Base-by-base conservation (phyloP, 1,140 invertebrate species). In the Manduca sexta region DNA sequence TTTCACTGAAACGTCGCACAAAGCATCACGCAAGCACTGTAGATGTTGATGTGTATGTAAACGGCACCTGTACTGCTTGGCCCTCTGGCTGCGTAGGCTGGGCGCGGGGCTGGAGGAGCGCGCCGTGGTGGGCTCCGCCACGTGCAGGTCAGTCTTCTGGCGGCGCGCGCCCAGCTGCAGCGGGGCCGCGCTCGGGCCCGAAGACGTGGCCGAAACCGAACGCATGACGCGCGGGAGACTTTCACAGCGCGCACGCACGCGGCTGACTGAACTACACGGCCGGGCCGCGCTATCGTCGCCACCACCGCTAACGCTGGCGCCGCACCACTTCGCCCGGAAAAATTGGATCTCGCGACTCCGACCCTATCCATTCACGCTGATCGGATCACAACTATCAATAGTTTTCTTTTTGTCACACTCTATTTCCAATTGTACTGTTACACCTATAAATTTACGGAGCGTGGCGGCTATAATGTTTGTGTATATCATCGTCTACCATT, bases 71-170 rank as follows among this genome's bases (percentile, higher is more conserved):
- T 86, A 86, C 54, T 84, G 82, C 53, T 85, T 84, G 10, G 84
- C 80, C 40, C 79, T 56, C 48, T 84, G 81, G 49, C 81, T 85
- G 17, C 80, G 70, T 4, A 84, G 74, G 42, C 78, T 80, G 43
- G 75, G 74, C 8, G 79, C 74, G 6, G 84, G 81, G 49, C 79
- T 81, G 33, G 60, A 57, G 6, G 84, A 80, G 41, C 85, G 72
- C 4, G 66, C 65, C 15, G 64, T 33, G 7, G 66, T 56, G 29
- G 84, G 71, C 45, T 80, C 85, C 3, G 76, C 74, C 34, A 86
- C 80, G 52, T 85, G 84, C 6, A 87, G 70, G 64, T 87, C 85
- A 10, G 85, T 86, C 62, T 87, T 87, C 69, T 83, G 77, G 11
- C 85, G 57, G 2, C 85, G 64, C 0, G 83, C 85, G 18, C 84